Percentiles rank a stretch among this genome's conserved stretches.
These are phyloP conservation scores for Mionectes macconnelli DNA, from an alignment of 2,113 vertebrate genomes.

Conservation along the genomic window DNA sequence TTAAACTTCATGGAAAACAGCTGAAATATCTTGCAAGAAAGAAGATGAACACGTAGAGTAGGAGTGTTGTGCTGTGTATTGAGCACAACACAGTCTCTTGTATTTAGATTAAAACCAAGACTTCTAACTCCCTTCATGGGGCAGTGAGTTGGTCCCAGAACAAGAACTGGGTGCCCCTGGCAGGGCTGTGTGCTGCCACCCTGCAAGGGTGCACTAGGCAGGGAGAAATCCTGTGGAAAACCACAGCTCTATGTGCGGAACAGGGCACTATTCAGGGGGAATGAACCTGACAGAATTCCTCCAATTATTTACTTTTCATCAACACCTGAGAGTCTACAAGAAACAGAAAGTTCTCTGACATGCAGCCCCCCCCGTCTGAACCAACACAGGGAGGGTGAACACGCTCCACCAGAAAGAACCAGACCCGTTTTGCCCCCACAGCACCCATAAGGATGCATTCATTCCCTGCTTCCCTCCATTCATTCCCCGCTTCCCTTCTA, in stretches of 20 bases:
- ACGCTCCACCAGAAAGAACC: not conserved
- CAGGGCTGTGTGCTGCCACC: not conserved
- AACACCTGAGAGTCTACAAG: not conserved
- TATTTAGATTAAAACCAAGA: not conserved
- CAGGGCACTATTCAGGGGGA: conserved; percentile 24
- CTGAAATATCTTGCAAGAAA: not conserved
- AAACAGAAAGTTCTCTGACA: conserved; percentile 27
- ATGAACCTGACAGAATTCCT: not conserved
- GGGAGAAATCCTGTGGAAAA: not conserved
- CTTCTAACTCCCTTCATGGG: not conserved
- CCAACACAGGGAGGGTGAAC: not conserved
- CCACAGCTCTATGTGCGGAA: conserved; percentile 15
- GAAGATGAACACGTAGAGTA: not conserved
- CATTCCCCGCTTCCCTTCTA: not conserved
- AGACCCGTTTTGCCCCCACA: not conserved
- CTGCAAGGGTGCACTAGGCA: fast-evolving
- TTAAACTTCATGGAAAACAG: not conserved
- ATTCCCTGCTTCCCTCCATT: conserved; percentile 6
- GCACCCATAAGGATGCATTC: conserved; percentile 48
- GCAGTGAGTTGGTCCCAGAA: not conserved
- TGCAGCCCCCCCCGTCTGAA: not conserved
- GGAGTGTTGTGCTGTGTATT: not conserved
- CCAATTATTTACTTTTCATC: conserved; percentile 34
- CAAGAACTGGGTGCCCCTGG: not conserved
- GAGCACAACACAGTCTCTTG: not conserved